phyloP scores from a whole-genome alignment of 2,888 invertebrate genomes.

The Rhagophthalmus giganteus region DNA sequence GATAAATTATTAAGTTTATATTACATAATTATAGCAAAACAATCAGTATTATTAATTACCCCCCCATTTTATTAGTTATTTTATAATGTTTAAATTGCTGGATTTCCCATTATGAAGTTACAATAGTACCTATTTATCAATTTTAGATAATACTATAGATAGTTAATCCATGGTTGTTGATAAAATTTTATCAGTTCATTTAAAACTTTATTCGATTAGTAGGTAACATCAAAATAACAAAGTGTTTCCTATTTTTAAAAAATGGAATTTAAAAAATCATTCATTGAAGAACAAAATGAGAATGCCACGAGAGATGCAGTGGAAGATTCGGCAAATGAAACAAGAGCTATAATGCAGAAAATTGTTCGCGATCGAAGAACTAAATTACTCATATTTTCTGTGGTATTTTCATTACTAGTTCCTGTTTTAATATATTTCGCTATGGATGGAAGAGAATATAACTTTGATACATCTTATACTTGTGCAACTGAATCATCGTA shows the following conservation, averaged over 20 bases:
- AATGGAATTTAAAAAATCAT: background rate
- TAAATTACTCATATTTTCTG: background rate
- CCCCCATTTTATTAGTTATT: no score
- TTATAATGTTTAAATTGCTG: no score
- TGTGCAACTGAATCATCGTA: constrained; percentile 44
- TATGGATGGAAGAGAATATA: constrained; percentile 32
- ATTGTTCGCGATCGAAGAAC: constrained; percentile 1
- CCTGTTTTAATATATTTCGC: constrained; percentile 40
- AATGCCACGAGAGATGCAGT: background rate
- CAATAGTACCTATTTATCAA: no score
- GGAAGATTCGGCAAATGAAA: background rate
- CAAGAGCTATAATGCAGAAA: background rate
- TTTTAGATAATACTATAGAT: no score
- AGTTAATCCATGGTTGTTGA: no score
- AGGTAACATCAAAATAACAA: background rate
- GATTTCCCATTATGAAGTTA: no score
- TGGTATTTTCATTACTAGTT: constrained; percentile 34
- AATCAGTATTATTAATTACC: no score
- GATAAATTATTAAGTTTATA: no score
- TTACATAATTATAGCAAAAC: no score
- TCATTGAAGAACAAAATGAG: background rate
- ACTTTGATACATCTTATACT: constrained; percentile 29
- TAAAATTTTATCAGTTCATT: background rate
- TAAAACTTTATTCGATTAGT: background rate
- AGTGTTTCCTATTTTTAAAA: background rate